A percentile compares a stretch with the other conserved stretches of the same genome.
phyloP scores from a whole-genome alignment of 2,113 vertebrate genomes.

The Carettochelys insculpta region DNA sequence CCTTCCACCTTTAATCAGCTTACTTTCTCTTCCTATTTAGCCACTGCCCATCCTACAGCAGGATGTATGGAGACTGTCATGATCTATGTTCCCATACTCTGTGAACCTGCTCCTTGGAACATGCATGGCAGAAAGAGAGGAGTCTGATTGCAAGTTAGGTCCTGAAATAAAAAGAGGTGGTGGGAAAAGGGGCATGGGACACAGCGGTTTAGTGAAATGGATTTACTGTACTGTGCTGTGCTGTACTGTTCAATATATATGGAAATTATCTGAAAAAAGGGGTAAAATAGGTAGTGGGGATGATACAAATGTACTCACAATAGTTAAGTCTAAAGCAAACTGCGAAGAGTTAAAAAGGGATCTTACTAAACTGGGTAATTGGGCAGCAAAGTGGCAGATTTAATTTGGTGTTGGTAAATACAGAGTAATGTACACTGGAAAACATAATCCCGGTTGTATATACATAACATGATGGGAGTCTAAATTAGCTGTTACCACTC shows the following conservation, averaged over 20 bases:
- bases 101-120: background rate
- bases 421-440: background rate
- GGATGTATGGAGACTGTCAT: background rate
- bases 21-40: slow-evolving; percentile 39
- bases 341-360: background rate
- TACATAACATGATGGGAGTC: background rate
- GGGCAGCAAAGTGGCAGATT: background rate
- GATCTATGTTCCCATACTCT: background rate
- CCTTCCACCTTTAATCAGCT: slow-evolving; percentile 9
- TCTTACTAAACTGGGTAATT: background rate
- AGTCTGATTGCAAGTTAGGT: background rate
- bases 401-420: no score
- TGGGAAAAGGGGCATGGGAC: background rate
- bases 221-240: no score
- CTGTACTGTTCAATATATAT: background rate
- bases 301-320: background rate
- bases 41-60: slow-evolving; percentile 19
- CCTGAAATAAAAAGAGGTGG: background rate
- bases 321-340: background rate
- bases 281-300: background rate
- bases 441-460: background rate
- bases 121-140: background rate
- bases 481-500: background rate
- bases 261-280: background rate
- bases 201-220: background rate